Percentiles rank a stretch among this genome's conserved stretches.
Evolutionary conservation across 2,797 vertebrate species (phyloP).

Genomic region (Eupleurogrammus muticus): DNA sequence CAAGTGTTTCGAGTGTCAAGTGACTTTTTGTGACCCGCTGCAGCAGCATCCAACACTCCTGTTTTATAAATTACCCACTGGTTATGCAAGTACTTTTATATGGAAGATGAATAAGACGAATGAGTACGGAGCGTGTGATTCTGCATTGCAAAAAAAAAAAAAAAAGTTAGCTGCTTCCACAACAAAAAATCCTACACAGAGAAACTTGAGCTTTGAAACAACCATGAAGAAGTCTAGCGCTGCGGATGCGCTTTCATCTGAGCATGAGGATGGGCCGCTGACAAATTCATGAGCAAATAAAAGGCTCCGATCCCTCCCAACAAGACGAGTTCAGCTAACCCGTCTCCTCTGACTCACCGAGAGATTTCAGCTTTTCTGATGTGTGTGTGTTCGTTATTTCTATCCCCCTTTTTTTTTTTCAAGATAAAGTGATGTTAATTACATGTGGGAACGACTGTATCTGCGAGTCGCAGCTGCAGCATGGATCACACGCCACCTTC

Average conservation of each 20-base stretch:
- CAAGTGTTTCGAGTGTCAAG: too few relatives aligned
- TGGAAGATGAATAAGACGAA: too few relatives aligned
- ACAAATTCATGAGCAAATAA: constrained; percentile 61
- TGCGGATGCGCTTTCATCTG: constrained; percentile 51
- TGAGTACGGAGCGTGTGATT: too few relatives aligned
- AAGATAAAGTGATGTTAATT: constrained; percentile 49
- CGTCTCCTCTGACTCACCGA: constrained; percentile 51
- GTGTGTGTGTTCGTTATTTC: constrained; percentile 47
- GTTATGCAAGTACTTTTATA: too few relatives aligned
- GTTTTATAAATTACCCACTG: too few relatives aligned
- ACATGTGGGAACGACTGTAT: constrained; percentile 27
- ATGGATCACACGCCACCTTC: constrained; percentile 30
- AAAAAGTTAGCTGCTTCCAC: constrained; percentile 19
- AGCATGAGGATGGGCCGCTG: constrained; percentile 59
- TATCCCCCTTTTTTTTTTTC: constrained; percentile 23
- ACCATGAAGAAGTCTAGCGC: constrained; percentile 14
- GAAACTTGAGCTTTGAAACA: constrained; percentile 37
- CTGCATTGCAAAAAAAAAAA: neutral
- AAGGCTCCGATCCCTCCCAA: constrained; percentile 40
- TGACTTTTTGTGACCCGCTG: too few relatives aligned
- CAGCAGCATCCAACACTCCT: too few relatives aligned
- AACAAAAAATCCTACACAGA: constrained; percentile 30
- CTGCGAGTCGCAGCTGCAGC: constrained; percentile 39
- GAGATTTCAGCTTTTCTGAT: constrained; percentile 44
- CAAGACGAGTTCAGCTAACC: constrained; percentile 46